These are phyloP conservation scores for Chrysotoxum bicinctum DNA, from an alignment of 2,888 invertebrate species.

Conservation along the genomic window DNA sequence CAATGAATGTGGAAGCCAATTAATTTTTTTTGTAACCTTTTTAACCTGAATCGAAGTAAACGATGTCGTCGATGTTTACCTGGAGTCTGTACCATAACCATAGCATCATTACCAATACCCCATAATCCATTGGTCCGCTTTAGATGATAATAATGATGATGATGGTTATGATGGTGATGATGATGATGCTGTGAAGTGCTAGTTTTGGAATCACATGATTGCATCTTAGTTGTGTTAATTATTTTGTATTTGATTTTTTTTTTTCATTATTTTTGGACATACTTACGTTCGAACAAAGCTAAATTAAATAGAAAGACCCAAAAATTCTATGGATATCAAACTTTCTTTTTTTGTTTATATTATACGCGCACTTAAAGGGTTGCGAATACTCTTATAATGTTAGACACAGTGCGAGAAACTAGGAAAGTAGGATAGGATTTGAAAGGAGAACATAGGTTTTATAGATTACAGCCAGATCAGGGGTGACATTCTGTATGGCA, in stretches of 20 bases:
- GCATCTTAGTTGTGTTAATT: constrained; percentile 22
- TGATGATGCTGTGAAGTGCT: constrained; percentile 33
- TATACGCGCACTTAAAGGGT: too few species aligned
- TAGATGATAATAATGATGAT: constrained; percentile 27
- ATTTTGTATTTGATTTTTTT: neutral
- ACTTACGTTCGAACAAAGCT: too few species aligned
- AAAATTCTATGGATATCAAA: too few species aligned
- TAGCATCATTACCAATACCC: constrained; percentile 19
- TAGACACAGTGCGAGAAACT: too few species aligned
- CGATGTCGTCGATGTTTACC: constrained; percentile 71
- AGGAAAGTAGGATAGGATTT: too few species aligned
- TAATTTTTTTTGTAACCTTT: constrained; percentile 72
- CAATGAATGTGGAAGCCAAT: constrained; percentile 73
- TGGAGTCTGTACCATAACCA: constrained; percentile 24
- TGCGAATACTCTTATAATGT: too few species aligned
- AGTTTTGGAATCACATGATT: constrained; percentile 39
- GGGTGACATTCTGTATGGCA: too few species aligned
- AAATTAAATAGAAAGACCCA: too few species aligned
- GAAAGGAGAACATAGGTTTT: too few species aligned
- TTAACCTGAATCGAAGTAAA: constrained; percentile 70
- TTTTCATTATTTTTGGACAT: neutral
- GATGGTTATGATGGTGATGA: constrained; percentile 32
- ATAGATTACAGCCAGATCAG: too few species aligned
- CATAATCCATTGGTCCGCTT: constrained; percentile 47
- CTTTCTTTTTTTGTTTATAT: too few species aligned